Evolutionary conservation across 2,797 vertebrate genomes (phyloP), one percentile per base, ranked within the genome.

Genomic region (Arremon aurantiirostris): DNA sequence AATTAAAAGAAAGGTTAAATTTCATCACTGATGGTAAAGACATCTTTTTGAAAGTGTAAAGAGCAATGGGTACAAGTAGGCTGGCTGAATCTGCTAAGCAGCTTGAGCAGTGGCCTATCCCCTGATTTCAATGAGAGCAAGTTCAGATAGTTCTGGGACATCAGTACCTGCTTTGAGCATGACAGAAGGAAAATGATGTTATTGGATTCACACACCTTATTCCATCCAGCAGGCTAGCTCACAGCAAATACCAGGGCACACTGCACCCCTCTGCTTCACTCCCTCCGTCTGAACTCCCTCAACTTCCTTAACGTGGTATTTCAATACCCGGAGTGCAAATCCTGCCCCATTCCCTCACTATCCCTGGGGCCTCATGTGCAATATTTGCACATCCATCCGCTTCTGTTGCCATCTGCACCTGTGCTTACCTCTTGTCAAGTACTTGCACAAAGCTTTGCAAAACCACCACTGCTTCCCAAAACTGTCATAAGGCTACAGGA

Each of bases 301-400:
- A 72, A 21, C 46, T 61, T 63, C 50, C 53, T 90, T 68, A 75
- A 44, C 42, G 53, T 42, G 52, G 2, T 80, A 63, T 80, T 59
- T 66, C 15, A 32, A 2, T 28, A 84, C 9, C 49, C 34, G n/a
- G 41, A 7, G 14, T 44, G n/a, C 42, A 88, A 80, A 82, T 65
- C 63, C 55, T 89, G 35, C 9, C 44, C 46, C 42, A 11, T 28
- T 79, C n/a, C 41, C 35, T 56, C 55, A 30, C 18, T 16, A 82
- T 24, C 66, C 39, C 66, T 81, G 61, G 10, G 18, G 18, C 1
- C 2, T 26, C 20, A 14, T 4, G 39, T 8, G 37, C 26, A 23
- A 8, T 26, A 39, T 15, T 3, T 70, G 42, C 60, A 82, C 10
- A 26, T 35, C n/a, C 16, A 18, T 16, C 8, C 0, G 0, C 26